Evolutionary conservation across 2,888 invertebrate genomes (phyloP), one percentile per base, ranked within the genome.

Genomic region (Clitarchus hookeri): DNA sequence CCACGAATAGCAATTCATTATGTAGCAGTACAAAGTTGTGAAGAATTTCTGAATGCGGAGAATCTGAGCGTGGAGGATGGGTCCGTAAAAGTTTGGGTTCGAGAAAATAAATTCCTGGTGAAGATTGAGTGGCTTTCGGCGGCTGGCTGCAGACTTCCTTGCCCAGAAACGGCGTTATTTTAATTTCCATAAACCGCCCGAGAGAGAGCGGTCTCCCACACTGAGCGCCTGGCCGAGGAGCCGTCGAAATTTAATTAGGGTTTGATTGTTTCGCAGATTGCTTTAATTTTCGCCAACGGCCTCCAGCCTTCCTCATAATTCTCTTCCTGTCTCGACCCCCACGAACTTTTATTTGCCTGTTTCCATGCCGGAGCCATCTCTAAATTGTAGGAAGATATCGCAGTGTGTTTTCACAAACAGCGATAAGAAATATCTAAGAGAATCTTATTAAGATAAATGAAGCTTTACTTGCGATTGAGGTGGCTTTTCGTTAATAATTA

Each of bases 221-320:
- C 48, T 48, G 48, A 8, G 3, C 48, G 48, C 48, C 48, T 48
- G 65, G 23, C 65, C 65, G 65, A 48, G 65, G n/a, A 65, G 65
- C 65, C 8, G 65, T 36, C 19, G 27, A 44, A 82, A 82, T 36
- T 82, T 36, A 36, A 82, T 82, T 82, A 82, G 82, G 44, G 82
- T 82, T 26, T 82, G 82, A 82, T 82, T 82, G 82, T 82, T 82
- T 82, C 82, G 44, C 82, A n/a, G 65, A 65, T 65, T 65, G 65
- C 65, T 65, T 65, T 65, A 65, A 65, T 65, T 19, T 65, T n/a
- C 65, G 65, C 65, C 65, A 48, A 48, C 65, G 8, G 23, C 65
- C 65, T 6, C 65, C n/a, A 11, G 11, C 65, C 65, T 11, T 8
- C 65, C 65, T 8, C 65, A 23, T 19, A 8, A n/a, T n/a, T n/a